These are phyloP conservation scores for Chlorops oryzae DNA, from an alignment of 1,140 invertebrate genomes.

Conservation along the genomic window DNA sequence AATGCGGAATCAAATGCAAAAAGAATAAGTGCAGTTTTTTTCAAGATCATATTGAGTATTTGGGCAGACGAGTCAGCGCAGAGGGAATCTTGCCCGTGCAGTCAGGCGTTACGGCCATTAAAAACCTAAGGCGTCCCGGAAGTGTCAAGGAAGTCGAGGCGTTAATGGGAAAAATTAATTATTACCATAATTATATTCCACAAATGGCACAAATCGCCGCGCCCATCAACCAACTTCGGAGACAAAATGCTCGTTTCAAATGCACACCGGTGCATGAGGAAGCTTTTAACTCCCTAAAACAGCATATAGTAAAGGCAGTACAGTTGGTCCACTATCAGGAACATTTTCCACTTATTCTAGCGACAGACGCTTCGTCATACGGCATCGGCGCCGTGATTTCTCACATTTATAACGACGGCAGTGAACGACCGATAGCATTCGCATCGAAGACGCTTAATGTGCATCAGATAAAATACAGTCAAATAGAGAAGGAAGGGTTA, in stretches of 20 bases:
- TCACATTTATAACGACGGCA: slow-evolving; percentile 39
- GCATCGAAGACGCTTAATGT: slow-evolving; percentile 49
- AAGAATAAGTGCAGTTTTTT: slow-evolving; percentile 5
- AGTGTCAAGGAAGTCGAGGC: slow-evolving; percentile 1
- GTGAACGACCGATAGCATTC: slow-evolving; percentile 49
- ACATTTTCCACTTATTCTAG: slow-evolving; percentile 50
- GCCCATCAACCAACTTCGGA: slow-evolving; percentile 24
- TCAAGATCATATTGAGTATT: neutral
- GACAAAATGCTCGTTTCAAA: slow-evolving; percentile 17
- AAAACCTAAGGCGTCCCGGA: neutral
- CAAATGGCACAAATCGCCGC: slow-evolving; percentile 21
- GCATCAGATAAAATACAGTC: slow-evolving; percentile 51
- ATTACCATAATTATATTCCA: slow-evolving; percentile 26
- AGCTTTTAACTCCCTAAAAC: slow-evolving; percentile 2
- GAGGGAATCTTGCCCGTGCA: neutral
- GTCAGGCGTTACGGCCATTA: neutral
- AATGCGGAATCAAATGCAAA: slow-evolving; percentile 14
- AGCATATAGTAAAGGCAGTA: slow-evolving; percentile 3
- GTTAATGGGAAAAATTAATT: slow-evolving; percentile 31
- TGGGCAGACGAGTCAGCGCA: neutral
- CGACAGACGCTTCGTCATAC: slow-evolving; percentile 43
- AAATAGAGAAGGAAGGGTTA: slow-evolving; percentile 53
- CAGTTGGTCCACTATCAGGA: slow-evolving; percentile 44
- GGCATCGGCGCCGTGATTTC: slow-evolving; percentile 50
- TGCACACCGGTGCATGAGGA: slow-evolving; percentile 20